Conservation (phyloP, 2,113 vertebrate genomes). For the Felis chaus region DNA sequence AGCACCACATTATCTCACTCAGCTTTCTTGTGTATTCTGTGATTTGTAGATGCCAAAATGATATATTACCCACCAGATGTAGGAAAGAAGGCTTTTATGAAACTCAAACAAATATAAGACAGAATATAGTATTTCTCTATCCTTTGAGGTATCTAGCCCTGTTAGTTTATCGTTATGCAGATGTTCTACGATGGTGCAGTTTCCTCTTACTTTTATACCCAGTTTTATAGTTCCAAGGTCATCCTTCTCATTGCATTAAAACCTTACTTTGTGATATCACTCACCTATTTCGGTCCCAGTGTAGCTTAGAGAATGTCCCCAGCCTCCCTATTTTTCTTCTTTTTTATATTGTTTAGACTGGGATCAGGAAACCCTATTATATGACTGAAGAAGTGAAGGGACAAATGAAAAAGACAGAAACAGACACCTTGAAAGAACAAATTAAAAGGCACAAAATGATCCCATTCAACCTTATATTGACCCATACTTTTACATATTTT, state of each 20-base stretch:
- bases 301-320: background rate
- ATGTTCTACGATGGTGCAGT: background rate
- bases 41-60: background rate
- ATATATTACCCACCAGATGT: background rate
- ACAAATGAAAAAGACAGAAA: background rate
- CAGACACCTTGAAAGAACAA: background rate
- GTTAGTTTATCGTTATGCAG: background rate
- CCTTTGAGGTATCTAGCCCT: background rate
- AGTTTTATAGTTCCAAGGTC: background rate
- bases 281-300: background rate
- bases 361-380: background rate
- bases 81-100: background rate
- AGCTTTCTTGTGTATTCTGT: background rate
- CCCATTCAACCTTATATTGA: background rate
- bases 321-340: background rate
- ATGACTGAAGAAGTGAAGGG: background rate
- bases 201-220: background rate
- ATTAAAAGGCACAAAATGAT: background rate
- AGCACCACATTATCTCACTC: background rate
- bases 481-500: background rate
- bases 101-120: background rate
- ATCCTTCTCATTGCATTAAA: background rate
- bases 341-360: background rate
- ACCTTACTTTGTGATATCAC: background rate
- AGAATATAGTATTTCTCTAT: background rate